Percentiles rank a stretch among this genome's conserved stretches.
These are phyloP conservation scores for Erynnis tages DNA, from an alignment of 2,888 invertebrate species.

Conservation along the genomic window DNA sequence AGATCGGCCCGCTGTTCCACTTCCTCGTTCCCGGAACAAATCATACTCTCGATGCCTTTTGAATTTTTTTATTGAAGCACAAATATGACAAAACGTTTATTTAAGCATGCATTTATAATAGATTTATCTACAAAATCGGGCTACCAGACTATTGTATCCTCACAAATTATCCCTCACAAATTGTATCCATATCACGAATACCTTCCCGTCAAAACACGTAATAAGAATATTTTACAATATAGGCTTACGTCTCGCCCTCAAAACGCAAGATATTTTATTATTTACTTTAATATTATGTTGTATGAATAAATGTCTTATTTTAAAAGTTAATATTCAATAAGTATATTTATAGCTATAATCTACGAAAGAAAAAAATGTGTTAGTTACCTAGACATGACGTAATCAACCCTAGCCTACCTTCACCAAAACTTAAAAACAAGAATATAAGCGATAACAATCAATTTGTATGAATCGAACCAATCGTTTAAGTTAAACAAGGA, in stretches of 20 bases:
- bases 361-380: conserved; percentile 29
- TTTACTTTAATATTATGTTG: no score
- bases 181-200: conserved; percentile 39
- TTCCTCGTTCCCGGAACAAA: conserved; percentile 38
- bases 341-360: conserved; percentile 47
- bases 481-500: conserved; percentile 26
- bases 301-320: no score
- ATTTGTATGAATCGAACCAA: conserved; percentile 27
- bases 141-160: no score
- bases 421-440: conserved; percentile 47
- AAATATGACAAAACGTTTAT: conserved; percentile 68
- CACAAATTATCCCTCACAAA: conserved; percentile 27
- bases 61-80: conserved; percentile 71
- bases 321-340: conserved; percentile 29
- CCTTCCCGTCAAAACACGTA: conserved; percentile 20
- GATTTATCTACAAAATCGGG: conserved; percentile 57
- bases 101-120: conserved; percentile 62
- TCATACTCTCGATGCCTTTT: conserved; percentile 49
- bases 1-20: no score
- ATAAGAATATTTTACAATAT: conserved; percentile 28
- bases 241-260: conserved; percentile 17
- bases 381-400: conserved; percentile 22
- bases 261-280: conserved; percentile 28
- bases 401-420: conserved; percentile 51
- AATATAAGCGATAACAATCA: conserved; percentile 27